These are phyloP conservation scores for Neolamprologus kungweensis DNA, from an alignment of 2,113 vertebrate species.

Conservation along the genomic window DNA sequence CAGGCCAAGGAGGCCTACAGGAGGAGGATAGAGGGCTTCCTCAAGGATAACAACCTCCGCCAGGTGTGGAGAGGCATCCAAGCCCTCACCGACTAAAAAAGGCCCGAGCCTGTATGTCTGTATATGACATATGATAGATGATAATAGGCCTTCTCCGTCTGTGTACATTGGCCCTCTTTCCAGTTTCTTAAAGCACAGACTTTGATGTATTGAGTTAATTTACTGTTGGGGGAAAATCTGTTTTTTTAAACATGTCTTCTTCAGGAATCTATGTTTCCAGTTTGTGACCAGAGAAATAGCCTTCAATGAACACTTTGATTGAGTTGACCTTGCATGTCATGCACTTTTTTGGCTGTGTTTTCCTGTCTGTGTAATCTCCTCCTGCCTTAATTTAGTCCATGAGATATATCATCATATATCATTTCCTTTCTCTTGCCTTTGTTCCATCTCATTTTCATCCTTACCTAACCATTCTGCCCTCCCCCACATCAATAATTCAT, in stretches of 20 bases:
- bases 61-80: background rate
- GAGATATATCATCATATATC: background rate
- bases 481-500: background rate
- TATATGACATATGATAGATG: background rate
- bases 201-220: background rate
- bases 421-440: background rate
- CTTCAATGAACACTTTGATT: background rate
- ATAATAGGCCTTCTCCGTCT: background rate
- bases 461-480: background rate
- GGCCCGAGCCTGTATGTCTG: background rate
- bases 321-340: slow-evolving; percentile 5
- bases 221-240: background rate
- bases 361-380: background rate
- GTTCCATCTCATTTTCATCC: background rate
- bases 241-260: background rate
- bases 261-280: background rate
- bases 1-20: background rate
- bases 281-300: background rate
- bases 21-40: background rate
- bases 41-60: background rate
- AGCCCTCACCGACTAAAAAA: background rate
- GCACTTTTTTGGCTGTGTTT: background rate
- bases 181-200: background rate
- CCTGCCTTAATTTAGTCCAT: background rate
- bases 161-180: background rate